Base-by-base conservation (phyloP, 53 echinoderm and acorn worm species). In the Holothuria leucospilota region DNA sequence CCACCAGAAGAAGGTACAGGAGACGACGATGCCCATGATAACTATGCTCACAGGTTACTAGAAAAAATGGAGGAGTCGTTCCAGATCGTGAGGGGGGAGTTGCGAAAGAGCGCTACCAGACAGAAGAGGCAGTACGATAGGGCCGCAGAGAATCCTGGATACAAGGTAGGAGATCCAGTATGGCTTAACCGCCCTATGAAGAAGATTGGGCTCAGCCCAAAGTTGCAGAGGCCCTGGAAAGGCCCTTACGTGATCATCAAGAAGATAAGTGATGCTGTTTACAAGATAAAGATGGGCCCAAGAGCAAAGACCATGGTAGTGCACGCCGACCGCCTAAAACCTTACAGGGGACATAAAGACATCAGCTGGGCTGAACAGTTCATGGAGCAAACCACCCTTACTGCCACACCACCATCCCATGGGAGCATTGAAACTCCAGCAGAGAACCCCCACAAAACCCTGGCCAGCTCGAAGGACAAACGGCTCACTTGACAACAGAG, bases 101-200 rank as follows among this genome's bases (percentile, higher is more conserved):
- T 29, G 9, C 9, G 40, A 28, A 87, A 42, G 40, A 29, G 39
- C 13, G 73, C 82, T 20, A 69, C 34, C 18, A 53, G 30, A 51
- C 84, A 34, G 34, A 89, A 51, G 83, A 89, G 46, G 51, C 83
- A 75, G n/a, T 89, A 89, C 29, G 89, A 89, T 16, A 84, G 75
- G n/a, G 58, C 64, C 30, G 64, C 77, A 1, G 62, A 20, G 20
- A 39, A 28, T 8, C 29, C 26, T 5, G 24, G 21, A 13, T 86
- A 80, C 39, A 25, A 56, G 8, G 63, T n/a, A 0, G 86, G 82
- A 3, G 62, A 59, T 39, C 68, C 80, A 20, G 90, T 90, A 38
- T 90, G 90, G 90, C 81, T 86, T 21, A 66, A 90, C 62, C 40
- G 77, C 2, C 80, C 68, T 40, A 1, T 51, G 8, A 80, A 62